Conservation (phyloP, 64 coral and sea anemone genomes). For the Pachyseris speciosa region DNA sequence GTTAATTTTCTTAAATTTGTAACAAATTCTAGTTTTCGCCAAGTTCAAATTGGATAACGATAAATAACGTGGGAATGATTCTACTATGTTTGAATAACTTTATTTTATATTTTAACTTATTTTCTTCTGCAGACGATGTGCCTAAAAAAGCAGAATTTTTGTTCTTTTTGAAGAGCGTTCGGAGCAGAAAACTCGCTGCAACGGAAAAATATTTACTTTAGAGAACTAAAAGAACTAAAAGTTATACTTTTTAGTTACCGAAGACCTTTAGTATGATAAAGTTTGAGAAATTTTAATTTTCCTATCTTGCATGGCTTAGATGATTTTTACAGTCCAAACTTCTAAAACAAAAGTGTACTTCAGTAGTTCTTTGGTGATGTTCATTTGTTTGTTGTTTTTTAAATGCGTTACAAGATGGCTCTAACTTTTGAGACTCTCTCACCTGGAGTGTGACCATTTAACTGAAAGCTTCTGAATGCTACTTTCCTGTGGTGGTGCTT, state of each 20-base stretch:
- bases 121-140: neutral
- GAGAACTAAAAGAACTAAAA: neutral
- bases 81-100: neutral
- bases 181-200: neutral
- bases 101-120: neutral
- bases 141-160: neutral
- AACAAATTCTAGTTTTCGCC: neutral
- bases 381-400: no score
- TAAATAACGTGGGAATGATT: neutral
- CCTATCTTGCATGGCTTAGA: neutral
- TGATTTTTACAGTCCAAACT: neutral
- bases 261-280: neutral
- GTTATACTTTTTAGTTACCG: neutral
- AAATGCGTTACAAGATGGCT: no score
- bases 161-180: neutral
- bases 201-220: neutral
- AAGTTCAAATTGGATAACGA: neutral
- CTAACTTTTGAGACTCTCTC: no score
- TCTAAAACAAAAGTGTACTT: no score
- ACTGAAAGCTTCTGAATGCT: no score
- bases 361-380: no score
- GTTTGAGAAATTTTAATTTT: neutral
- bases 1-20: neutral
- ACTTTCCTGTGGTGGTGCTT: no score
- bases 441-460: no score